Conservation (phyloP, 2,113 vertebrate species). For the Vireo altiloquus region DNA sequence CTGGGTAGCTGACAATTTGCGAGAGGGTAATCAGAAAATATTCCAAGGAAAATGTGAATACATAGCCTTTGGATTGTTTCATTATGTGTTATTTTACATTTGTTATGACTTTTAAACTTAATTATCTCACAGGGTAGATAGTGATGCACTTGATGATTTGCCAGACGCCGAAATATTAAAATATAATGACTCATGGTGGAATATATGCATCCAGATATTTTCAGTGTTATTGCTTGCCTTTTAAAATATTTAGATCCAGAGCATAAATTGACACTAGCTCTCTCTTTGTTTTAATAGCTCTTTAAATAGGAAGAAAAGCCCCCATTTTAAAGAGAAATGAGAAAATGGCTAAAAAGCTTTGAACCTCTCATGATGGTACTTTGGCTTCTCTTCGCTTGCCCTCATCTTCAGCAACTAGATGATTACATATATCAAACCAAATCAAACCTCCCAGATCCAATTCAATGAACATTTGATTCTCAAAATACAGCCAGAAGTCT, state of each 20-base stretch:
- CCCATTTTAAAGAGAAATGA: not conserved
- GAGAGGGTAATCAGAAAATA: conserved; percentile 42
- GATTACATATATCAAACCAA: not conserved
- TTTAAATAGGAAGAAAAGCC: not conserved
- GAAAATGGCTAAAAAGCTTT: not conserved
- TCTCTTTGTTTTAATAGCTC: not conserved
- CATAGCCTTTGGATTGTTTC: conserved; percentile 25
- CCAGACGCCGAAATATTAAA: conserved; percentile 3
- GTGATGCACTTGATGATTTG: conserved; percentile 6
- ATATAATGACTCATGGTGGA: conserved; percentile 31
- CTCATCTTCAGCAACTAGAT: not conserved
- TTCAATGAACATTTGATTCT: not conserved
- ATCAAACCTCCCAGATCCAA: not conserved
- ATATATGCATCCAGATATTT: conserved; percentile 34
- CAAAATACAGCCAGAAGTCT: not conserved
- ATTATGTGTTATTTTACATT: conserved; percentile 50
- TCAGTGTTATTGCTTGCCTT: conserved; percentile 13
- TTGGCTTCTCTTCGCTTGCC: not conserved
- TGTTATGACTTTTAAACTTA: conserved; percentile 56
- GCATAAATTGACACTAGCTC: not conserved
- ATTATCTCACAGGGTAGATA: conserved; percentile 36
- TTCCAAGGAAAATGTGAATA: conserved; percentile 11
- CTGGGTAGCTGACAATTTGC: conserved; percentile 21
- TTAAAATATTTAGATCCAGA: conserved; percentile 44
- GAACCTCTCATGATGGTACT: not conserved